A percentile compares a stretch with the other conserved stretches of the same genome.
phyloP scores from a whole-genome alignment of 1,140 invertebrate species.

The Gryon sp. region DNA sequence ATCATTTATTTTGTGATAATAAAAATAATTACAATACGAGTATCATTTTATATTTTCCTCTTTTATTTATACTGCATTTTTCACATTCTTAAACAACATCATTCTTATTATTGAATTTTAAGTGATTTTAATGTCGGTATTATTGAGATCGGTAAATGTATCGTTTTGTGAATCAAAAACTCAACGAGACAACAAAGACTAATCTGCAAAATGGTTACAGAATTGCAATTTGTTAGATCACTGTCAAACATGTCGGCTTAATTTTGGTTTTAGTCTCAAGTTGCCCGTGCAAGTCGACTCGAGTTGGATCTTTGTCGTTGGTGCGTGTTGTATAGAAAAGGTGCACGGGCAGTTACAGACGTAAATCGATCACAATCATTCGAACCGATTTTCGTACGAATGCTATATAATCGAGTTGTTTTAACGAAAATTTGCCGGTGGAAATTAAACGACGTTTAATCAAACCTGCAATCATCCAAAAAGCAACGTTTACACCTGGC shows the following conservation, averaged over 20 bases:
- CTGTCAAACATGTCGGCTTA: constrained; percentile 51
- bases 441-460: constrained; percentile 48
- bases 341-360: constrained; percentile 50
- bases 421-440: constrained; percentile 35
- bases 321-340: constrained; percentile 46
- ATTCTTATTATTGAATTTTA: too few relatives aligned
- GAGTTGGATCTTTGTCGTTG: neutral
- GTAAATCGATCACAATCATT: constrained; percentile 58
- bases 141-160: too few relatives aligned
- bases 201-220: constrained; percentile 38
- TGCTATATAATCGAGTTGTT: constrained; percentile 42
- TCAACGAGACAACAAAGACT: constrained; percentile 3
- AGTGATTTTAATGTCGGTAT: too few relatives aligned
- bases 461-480: constrained; percentile 14
- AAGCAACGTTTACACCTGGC: constrained; percentile 42
- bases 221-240: constrained; percentile 54
- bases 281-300: constrained; percentile 22
- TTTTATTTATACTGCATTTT: neutral
- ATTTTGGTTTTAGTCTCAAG: constrained; percentile 54
- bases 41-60: neutral
- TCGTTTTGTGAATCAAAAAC: neutral
- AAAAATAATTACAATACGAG: neutral
- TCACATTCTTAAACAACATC: neutral
- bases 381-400: constrained; percentile 44
- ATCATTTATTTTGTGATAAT: neutral